Base-by-base conservation (phyloP, 2,888 invertebrate species). In the Rhamphomyia laevipes region DNA sequence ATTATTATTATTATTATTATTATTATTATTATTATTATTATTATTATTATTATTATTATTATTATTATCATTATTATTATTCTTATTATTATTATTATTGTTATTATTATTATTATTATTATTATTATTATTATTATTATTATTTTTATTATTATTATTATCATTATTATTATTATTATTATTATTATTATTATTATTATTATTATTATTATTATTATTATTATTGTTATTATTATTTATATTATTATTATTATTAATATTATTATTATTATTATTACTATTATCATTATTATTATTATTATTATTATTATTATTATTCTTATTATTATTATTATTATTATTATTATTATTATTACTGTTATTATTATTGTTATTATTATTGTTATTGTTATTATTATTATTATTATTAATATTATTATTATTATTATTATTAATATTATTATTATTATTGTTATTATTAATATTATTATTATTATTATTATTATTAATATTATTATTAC, bases 1-100 rank as follows among this genome's bases (percentile, higher is more conserved):
- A 40, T 40, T 40, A 40, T 40, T 40, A 40, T 40, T 40, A 40
- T 40, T 40, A 40, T 40, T 40, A 40, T 40, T 40, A 40, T 40
- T 40, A 40, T 40, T 40, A 40, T 40, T 40, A 40, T 40, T 40
- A 40, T 40, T 40, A 40, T 40, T 40, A 40, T 40, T 40, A 40
- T 40, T 40, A 40, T 40, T 4, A 40, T 40, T 40, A 15, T 40
- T 40, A 40, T 40, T 40, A 6, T 40, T 40, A 40, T 40, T 40
- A 40, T 40, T 40, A 40, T 7, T 40, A 40, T 40, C 18, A 40
- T 40, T 40, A n/a, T n/a, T n/a, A n/a, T n/a, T n/a, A n/a, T n/a
- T n/a, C n/a, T n/a, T n/a, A n/a, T n/a, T n/a, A n/a, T 40, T 40
- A 9, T 40, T 40, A 40, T 40, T 40, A 40, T 40, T 40, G 18